Conservation (phyloP, 2,797 vertebrate species). For the Myotis daubentonii region DNA sequence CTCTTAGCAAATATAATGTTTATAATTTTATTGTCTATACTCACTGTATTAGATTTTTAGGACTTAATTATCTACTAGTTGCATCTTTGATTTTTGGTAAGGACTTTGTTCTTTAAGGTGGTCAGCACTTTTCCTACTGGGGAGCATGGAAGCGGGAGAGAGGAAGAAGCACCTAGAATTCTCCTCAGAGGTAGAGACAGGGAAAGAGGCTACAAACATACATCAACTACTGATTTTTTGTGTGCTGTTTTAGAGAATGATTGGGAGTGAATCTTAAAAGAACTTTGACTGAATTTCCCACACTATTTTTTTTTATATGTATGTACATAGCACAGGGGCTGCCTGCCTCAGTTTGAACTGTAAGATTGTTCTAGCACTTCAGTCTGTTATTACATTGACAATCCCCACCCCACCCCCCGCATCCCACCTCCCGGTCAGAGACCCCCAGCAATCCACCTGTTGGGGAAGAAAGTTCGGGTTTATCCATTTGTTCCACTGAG, state of each 20-base stretch:
- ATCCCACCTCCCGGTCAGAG: not conserved
- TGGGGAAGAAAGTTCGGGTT: not conserved
- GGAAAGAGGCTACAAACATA: not conserved
- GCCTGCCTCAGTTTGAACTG: not conserved
- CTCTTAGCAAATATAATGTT: not conserved
- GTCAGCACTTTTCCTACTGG: not conserved
- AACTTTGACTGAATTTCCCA: not conserved
- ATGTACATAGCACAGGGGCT: not conserved
- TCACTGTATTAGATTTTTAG: not conserved
- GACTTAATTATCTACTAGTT: not conserved
- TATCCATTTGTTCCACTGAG: not conserved
- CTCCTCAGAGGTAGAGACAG: not conserved
- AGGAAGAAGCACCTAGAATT: not conserved
- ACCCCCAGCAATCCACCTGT: not conserved
- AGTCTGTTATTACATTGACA: not conserved
- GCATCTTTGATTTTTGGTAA: not conserved
- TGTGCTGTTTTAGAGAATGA: not conserved
- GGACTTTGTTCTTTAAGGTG: not conserved
- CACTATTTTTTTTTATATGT: not conserved
- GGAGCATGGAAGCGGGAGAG: not conserved
- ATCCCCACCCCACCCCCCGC: rapidly evolving
- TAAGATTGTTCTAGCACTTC: not conserved
- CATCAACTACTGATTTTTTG: not conserved
- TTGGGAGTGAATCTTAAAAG: not conserved
- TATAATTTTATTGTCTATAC: not conserved